Base-by-base conservation (phyloP, 2,888 invertebrate genomes). In the Tetragonula carbonaria region DNA sequence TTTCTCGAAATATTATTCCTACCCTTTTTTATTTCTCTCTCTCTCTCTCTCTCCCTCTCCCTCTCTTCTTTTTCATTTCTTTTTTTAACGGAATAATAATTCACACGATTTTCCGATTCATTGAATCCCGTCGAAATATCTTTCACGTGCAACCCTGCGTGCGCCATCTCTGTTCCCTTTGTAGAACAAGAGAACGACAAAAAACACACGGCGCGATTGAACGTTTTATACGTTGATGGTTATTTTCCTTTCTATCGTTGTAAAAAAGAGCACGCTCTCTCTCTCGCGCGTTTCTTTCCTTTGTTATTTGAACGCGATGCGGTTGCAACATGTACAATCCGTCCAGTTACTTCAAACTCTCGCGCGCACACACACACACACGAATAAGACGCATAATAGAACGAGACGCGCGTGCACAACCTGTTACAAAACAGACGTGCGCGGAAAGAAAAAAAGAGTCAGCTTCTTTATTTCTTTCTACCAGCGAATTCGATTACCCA, bases 291-390 rank as follows among this genome's bases (percentile, higher is more conserved):
- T 74, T 57, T 63, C 62, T 38, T 65, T 76, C 50, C 53, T 80
- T 80, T 75, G 74, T 76, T 71, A 50, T 50, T 63, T n/a, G 55
- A 78, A 78, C 72, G 45, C 80, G 71, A 66, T 45, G 71, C 66
- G 59, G 38, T 79, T 65, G 66, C 66, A 57, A 74, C 55, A 74
- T 65, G 71, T 65, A 78, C 74, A 70, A 79, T 71, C 55, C 66
- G 59, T 70, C 50, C 65, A 65, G 65, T 78, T 78, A 62, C 65
- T 67, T 79, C 65, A 67, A 63, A 65, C 53, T 67, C 16, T 45
- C 11, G 38, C 63, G 11, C 57, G 45, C 63, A 28, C 21, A 16
- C 45, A 59, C 16, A 2, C 23, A 50, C 23, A n/a, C 51, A 66
- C 18, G 3, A n/a, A 65, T 2, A 8, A 14, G 33, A 18, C 45